Evolutionary conservation across 2,797 vertebrate genomes (phyloP), one percentile per base, ranked within the genome.

Genomic region (Oryzias sinensis): DNA sequence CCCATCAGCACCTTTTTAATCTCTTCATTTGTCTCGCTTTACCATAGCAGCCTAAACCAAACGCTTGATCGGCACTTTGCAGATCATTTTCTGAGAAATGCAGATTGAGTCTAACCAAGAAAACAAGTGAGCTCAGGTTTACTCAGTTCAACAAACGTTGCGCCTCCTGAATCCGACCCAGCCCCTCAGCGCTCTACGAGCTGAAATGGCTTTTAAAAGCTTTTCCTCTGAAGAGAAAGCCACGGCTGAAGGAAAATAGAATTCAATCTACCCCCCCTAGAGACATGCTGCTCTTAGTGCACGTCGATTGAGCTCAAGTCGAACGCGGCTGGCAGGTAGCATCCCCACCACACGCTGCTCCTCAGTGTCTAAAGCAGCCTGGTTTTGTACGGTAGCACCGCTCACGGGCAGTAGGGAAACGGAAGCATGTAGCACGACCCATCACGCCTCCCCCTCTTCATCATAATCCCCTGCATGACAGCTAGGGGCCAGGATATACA

Each of bases 381-480:
- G 11, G 33, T 22, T 61, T 60, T 25, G 54, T 62, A 59, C 66
- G 14, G 72, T 66, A 60, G 9, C 73, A 86, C 82, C 68, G 77
- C 82, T 79, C 66, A 80, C 43, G 25, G 62, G 70, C 59, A 60
- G 33, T 64, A 49, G 46, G 66, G 65, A 70, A 81, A 74, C 56
- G n/a, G 73, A 79, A 73, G 76, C 77, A 70, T 70, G 61, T 79
- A 77, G 62, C 83, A 66, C 80, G 64, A 63, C 77, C 83, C 68
- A 59, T 67, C 71, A 22, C 71, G 61, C 77, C 79, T 62, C 69
- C 80, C 33, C 74, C 43, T 49, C 66, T 62, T 79, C 70, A 53
- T 66, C 76, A 63, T 89, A 88, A 86, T 89, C 86, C 85, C 66
- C 68, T 66, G 58, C 77, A 56, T 80, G 74, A 83, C 81, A 81